Base-by-base conservation (phyloP, 2,113 vertebrate genomes). In the Nothocercus julius region DNA sequence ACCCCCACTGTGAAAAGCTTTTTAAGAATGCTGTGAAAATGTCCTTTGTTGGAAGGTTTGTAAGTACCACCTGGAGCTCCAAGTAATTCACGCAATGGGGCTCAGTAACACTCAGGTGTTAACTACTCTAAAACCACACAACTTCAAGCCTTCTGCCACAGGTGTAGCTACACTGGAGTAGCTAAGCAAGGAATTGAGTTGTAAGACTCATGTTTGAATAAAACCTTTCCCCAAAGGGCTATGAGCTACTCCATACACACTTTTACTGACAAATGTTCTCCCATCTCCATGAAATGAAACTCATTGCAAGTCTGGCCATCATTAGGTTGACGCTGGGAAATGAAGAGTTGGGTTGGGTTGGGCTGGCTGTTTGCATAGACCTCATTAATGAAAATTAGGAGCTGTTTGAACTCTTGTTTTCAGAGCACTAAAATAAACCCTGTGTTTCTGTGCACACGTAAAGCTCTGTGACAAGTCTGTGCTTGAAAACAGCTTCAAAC, bases 401-500 rank as follows among this genome's bases (percentile, higher is more conserved):
- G 78, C 40, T 3, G 49, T 70, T 61, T 88, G 63, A 93, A 64
- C 27, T 85, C 63, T 91, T 91, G 22, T 66, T 92, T 94, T 63
- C 45, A 90, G 56, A 64, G 42, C 75, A 73, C 40, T 66, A 68
- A 77, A 34, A 88, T 75, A 82, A 92, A 84, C 27, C 59, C 85
- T 30, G 27, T 64, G 21, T 14, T 85, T 62, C 9, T 15, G 69
- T 70, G 77, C 68, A 38, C 12, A 51, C 7, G 5, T 44, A 72
- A 96, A 88, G 54, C 28, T 75, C 56, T 40, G 14, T 68, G 64
- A 64, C 90, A 78, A 92, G 96, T 34, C 66, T 64, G 32, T 72
- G 66, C 92, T 81, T 89, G 92, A 83, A 66, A 83, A 72, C 32
- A 85, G 5, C 76, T 94, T 84, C 73, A 96, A 93, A 75, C 32